Conservation (phyloP, 1,140 invertebrate genomes). For the Drosophila gunungcola region DNA sequence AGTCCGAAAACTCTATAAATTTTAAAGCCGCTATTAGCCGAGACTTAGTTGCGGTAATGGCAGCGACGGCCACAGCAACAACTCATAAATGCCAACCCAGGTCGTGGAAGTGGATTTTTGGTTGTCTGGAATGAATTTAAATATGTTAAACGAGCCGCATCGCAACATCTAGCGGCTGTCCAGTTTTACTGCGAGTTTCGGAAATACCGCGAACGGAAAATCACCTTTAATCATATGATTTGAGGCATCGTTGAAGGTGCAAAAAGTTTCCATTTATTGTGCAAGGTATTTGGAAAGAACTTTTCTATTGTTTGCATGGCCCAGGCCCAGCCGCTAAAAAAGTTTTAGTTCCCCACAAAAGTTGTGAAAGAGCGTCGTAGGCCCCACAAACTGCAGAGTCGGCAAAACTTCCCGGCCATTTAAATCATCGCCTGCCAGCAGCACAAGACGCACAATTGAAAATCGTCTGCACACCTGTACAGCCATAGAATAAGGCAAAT, state of each 20-base stretch:
- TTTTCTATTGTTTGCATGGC: constrained; percentile 8
- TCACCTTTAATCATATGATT: constrained; percentile 37
- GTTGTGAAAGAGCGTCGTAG: constrained; percentile 15
- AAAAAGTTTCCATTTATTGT: constrained; percentile 33
- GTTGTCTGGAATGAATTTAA: constrained; percentile 69
- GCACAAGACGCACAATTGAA: constrained; percentile 54
- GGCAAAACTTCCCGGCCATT: constrained; percentile 42
- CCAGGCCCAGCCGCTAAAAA: background rate
- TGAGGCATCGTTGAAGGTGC: constrained; percentile 7
- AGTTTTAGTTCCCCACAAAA: constrained; percentile 38
- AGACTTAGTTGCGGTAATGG: constrained; percentile 64
- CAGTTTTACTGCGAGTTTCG: constrained; percentile 5
- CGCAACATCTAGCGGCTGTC: constrained; percentile 31
- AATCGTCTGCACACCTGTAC: constrained; percentile 32
- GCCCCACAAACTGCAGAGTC: constrained; percentile 2
- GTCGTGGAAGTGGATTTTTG: constrained; percentile 30
- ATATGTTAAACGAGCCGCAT: constrained; percentile 67
- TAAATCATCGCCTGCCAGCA: constrained; percentile 72
- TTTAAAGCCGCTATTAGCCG: constrained; percentile 78
- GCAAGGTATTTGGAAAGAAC: constrained; percentile 20
- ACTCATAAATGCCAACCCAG: constrained; percentile 42
- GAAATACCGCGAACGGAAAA: background rate
- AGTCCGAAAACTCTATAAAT: constrained; percentile 73
- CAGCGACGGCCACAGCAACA: constrained; percentile 5
- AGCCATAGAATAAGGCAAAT: constrained; percentile 22